Conservation (phyloP, 2,797 vertebrate species). For the Gobio occitaniae region DNA sequence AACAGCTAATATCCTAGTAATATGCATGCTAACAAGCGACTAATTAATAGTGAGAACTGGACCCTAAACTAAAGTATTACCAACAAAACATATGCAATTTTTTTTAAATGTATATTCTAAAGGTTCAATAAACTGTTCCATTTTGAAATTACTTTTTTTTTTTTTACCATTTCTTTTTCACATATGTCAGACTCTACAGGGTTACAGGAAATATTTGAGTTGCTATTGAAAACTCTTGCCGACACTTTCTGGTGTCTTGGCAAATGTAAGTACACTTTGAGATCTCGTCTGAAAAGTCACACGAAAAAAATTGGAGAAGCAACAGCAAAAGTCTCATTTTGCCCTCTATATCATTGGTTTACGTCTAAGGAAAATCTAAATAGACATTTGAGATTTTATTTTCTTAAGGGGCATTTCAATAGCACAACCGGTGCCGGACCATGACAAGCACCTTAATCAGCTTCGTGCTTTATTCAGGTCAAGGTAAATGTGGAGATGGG, state of each 20-base stretch:
- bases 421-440: not conserved
- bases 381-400: not conserved
- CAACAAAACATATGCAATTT: too few species aligned
- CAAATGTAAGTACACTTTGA: conserved; percentile 6
- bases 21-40: too few species aligned
- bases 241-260: not conserved
- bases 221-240: not conserved
- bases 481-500: conserved; percentile 35
- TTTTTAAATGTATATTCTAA: too few species aligned
- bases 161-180: too few species aligned
- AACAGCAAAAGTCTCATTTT: not conserved
- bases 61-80: too few species aligned
- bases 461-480: conserved; percentile 19
- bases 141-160: too few species aligned
- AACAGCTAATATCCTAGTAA: too few species aligned
- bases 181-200: not conserved
- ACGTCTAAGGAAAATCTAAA: not conserved
- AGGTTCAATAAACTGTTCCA: too few species aligned
- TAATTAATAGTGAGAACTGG: too few species aligned
- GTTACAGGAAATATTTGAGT: not conserved
- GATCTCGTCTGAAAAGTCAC: not conserved
- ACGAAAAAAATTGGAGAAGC: too few species aligned
- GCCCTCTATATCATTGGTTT: not conserved
- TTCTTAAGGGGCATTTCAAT: conserved; percentile 7
- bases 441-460: conserved; percentile 37